Evolutionary conservation across 1,140 invertebrate genomes (phyloP), one percentile per base, ranked within the genome.

Genomic region (Zelostemma sp.): DNA sequence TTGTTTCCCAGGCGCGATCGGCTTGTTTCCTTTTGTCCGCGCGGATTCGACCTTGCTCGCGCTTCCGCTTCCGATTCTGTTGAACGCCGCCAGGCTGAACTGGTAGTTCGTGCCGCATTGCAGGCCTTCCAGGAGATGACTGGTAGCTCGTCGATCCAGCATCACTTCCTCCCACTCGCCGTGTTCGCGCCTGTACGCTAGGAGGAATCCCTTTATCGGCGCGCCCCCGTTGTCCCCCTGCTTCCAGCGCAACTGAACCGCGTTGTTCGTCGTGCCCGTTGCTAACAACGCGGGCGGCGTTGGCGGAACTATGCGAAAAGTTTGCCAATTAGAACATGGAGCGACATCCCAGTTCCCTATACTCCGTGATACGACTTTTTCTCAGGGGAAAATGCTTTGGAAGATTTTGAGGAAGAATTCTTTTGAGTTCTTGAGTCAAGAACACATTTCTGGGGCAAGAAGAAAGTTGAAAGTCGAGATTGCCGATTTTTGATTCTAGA

Each of bases 81-180:
- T 89, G 72, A 87, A 88, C 0, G 88, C 87, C 1, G 80, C 81
- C n/a, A 82, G 28, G 0, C 77, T 84, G 68, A 90, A 88, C 58
- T 87, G 86, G 73, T 91, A 91, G 25, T 78, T 80, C 1, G 88
- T 89, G 0, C 90, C 90, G 76, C 90, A 91, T 21, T 86, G 80
- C 31, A 91, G 74, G 2, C 85, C 82, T n/a, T 86, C 82, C 11
- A 89, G 76, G 0, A 87, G 85, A 70, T 88, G 88, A 14, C 86
- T 88, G 41, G 57, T 81, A 19, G 77, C 79, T 18, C 76, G 78
- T 18, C 78, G 79, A 53, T 81, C 85, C 21, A 87, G 63, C 68
- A 80, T 82, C 25, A 85, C 82, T 62, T 88, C 87, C 58, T 87
- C 86, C 89, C 90, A 91, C 14, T 88, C 86, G 46, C 86, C 87